Evolutionary conservation across 2,888 invertebrate genomes (phyloP).

Genomic region (Hanleya hanleyi): DNA sequence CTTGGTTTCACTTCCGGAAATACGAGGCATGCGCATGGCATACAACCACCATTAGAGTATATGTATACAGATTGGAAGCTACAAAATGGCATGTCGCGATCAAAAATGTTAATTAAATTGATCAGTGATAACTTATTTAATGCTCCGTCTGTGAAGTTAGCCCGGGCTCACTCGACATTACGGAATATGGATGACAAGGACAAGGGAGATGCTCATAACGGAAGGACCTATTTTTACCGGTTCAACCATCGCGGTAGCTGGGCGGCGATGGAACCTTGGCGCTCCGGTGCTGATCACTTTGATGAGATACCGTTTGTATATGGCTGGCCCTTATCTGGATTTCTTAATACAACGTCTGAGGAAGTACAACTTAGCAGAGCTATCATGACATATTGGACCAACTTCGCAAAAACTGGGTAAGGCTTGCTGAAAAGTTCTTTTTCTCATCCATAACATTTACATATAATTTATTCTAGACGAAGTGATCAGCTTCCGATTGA

Average conservation of each 20-base stretch:
- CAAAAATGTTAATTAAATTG: conserved; percentile 9
- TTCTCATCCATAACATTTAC: too few species aligned
- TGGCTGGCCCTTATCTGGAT: neutral
- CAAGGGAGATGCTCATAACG: conserved; percentile 10
- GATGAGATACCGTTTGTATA: neutral
- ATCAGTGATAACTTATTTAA: neutral
- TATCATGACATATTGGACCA: conserved; percentile 23
- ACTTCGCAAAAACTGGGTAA: conserved; percentile 38
- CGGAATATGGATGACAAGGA: conserved; percentile 1
- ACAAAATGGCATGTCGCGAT: conserved; percentile 16
- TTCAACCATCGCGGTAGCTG: neutral
- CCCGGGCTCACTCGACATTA: neutral
- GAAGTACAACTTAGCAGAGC: neutral
- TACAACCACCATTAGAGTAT: conserved; percentile 25
- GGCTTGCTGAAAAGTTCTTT: too few species aligned
- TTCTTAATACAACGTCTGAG: neutral
- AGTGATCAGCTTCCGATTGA: too few species aligned
- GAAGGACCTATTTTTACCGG: neutral
- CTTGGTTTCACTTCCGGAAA: too few species aligned
- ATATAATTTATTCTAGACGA: too few species aligned
- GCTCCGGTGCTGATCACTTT: neutral
- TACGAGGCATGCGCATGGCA: neutral
- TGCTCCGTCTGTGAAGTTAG: neutral
- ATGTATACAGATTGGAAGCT: conserved; percentile 40
- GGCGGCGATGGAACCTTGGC: neutral